These are phyloP conservation scores for Metopolophium dirhodum DNA, from an alignment of 1,140 invertebrate species.

Conservation along the genomic window DNA sequence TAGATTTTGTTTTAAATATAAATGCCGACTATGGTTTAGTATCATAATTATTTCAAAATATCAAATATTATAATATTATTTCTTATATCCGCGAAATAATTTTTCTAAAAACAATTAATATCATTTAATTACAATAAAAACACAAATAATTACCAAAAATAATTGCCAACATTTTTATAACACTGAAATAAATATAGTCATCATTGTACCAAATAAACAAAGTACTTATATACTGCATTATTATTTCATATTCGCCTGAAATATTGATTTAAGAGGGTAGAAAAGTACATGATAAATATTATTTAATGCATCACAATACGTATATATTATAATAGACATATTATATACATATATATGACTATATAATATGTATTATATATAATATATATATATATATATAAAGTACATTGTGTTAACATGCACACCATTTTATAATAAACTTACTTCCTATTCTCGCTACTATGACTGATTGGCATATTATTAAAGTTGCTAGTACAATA, in stretches of 20 bases:
- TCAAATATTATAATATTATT: background rate
- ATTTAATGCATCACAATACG: background rate
- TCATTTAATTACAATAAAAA: background rate
- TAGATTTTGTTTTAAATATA: too few species aligned
- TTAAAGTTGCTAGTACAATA: background rate
- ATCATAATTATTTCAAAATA: background rate
- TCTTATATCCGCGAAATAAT: background rate
- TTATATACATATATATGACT: too few species aligned
- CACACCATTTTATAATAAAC: background rate
- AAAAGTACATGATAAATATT: background rate
- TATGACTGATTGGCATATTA: background rate
- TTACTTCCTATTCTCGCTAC: conserved; percentile 12
- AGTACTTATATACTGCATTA: conserved; percentile 59
- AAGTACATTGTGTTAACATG: background rate
- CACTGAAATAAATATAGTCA: conserved; percentile 58
- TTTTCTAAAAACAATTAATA: background rate
- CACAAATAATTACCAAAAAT: conserved; percentile 54
- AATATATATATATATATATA: background rate
- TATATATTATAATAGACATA: background rate
- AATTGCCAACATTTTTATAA: conserved; percentile 57
- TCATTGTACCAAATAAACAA: conserved; percentile 58
- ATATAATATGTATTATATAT: too few species aligned
- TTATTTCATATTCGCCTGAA: conserved; percentile 58
- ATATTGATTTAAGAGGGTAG: background rate
- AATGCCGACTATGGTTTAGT: background rate